Evolutionary conservation across 2,888 invertebrate genomes (phyloP).

Genomic region (Sycophila texana): DNA sequence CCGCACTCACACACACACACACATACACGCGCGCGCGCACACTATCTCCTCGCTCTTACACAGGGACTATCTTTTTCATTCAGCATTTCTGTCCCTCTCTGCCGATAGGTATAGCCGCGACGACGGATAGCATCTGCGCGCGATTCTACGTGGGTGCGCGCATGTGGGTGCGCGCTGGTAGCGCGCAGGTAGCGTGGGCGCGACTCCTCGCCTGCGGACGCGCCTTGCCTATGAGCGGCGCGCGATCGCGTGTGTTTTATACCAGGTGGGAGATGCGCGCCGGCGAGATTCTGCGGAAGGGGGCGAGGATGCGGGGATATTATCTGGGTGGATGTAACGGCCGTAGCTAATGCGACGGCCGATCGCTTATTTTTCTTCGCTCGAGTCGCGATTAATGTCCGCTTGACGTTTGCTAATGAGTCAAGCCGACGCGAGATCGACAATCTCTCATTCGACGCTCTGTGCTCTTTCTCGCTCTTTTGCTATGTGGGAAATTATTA

Average conservation of each 20-base stretch:
- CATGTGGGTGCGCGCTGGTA: conserved; percentile 20
- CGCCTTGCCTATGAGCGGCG: background rate
- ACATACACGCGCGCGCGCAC: too few species aligned
- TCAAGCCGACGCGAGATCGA: background rate
- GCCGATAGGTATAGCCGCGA: conserved; percentile 6
- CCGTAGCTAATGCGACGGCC: conserved; percentile 1
- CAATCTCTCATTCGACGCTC: too few species aligned
- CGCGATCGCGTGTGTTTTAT: background rate
- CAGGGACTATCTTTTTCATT: too few species aligned
- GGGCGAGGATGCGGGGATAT: conserved; percentile 13
- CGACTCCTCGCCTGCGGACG: background rate
- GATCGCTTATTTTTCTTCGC: conserved; percentile 9
- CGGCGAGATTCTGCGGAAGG: conserved; percentile 10
- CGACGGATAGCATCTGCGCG: conserved; percentile 29
- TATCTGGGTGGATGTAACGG: conserved; percentile 40
- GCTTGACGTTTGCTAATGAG: background rate
- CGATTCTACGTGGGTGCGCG: conserved; percentile 24
- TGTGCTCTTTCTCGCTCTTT: too few species aligned
- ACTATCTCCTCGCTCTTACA: too few species aligned
- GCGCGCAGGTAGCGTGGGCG: conserved; percentile 43
- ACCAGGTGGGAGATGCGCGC: conserved; percentile 22
- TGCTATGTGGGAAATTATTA: too few species aligned
- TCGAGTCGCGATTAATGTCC: background rate
- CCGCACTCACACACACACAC: too few species aligned
- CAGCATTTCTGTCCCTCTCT: background rate